Base-by-base conservation (phyloP, 2,797 vertebrate species). In the Etheostoma nigrum region DNA sequence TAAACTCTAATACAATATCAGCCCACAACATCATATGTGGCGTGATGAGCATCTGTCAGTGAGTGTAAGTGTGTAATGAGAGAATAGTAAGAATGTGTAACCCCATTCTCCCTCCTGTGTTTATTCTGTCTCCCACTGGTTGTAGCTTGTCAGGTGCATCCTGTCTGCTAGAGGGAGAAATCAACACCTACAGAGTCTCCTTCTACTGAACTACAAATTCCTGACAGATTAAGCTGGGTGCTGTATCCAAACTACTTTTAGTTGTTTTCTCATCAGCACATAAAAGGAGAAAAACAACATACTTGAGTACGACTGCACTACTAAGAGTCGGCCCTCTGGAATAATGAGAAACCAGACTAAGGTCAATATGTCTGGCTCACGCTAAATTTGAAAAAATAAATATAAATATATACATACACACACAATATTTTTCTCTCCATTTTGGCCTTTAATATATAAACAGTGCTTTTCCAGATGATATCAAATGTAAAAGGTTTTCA, bases 101-200 rank as follows among this genome's bases (percentile, higher is more conserved):
- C 51, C 58, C 40, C 15, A 2, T 64, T 76, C n/a, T 60, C 42
- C 68, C 48, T 51, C 48, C 52, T 27, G 59, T 45, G 66, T 79
- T 81, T 69, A 66, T 84, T 85, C 74, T 52, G 77, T 76, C 52
- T 78, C 78, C 78, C 70, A 76, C 76, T 66, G 85, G 67, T 79
- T 64, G 21, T 23, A 61, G 72, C 83, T 78, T 74, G 61, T 90
- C 83, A 86, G 79, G 80, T 85, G 79, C 87, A 88, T 77, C 79
- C 71, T 76, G 80, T 79, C 78, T 79, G 78, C 80, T 49, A 3
- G 36, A 72, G 74, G 66, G 67, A 64, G 57, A 65, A 65, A 64
- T 44, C 62, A 68, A 74, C 52, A 79, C 73, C 81, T 68, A 58
- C 87, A 2, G 69, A 81, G 64, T 72, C 71, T 78, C 83, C 78